These are phyloP conservation scores for Drosophila trapezifrons DNA, from an alignment of 1,140 invertebrate species.

Conservation along the genomic window DNA sequence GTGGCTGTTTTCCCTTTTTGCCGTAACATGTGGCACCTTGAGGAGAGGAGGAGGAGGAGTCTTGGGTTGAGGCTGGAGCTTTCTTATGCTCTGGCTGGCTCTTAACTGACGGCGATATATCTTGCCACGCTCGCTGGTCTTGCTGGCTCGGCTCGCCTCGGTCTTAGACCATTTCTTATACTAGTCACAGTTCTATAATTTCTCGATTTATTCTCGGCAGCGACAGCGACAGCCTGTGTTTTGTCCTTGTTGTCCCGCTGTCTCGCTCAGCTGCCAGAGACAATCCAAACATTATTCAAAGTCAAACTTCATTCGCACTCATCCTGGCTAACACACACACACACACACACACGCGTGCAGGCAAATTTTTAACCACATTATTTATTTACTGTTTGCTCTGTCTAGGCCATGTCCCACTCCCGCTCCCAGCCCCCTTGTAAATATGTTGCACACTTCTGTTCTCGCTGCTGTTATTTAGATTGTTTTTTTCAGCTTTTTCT, in stretches of 20 bases:
- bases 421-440: conserved; percentile 39
- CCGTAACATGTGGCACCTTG: conserved; percentile 73
- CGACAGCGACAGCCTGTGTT: conserved; percentile 58
- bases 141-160: neutral
- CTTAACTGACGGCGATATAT: conserved; percentile 75
- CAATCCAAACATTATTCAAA: conserved; percentile 83
- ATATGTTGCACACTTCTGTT: conserved; percentile 73
- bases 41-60: conserved; percentile 21
- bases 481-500: conserved; percentile 36
- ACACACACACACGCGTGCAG: conserved; percentile 23
- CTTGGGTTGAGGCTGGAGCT: conserved; percentile 31
- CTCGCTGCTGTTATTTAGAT: conserved; percentile 52
- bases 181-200: conserved; percentile 83
- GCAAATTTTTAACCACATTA: conserved; percentile 82
- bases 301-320: conserved; percentile 81
- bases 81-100: conserved; percentile 45
- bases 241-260: conserved; percentile 50
- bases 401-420: conserved; percentile 19
- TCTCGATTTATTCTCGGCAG: conserved; percentile 77
- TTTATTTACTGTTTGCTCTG: conserved; percentile 77
- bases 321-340: conserved; percentile 29
- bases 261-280: conserved; percentile 70
- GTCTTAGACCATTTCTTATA: conserved; percentile 77
- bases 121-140: conserved; percentile 68
- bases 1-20: conserved; percentile 34